A percentile compares a stretch with the other conserved stretches of the same genome.
These are phyloP conservation scores for Coelopa frigida DNA, from an alignment of 1,140 invertebrate genomes.

Conservation along the genomic window DNA sequence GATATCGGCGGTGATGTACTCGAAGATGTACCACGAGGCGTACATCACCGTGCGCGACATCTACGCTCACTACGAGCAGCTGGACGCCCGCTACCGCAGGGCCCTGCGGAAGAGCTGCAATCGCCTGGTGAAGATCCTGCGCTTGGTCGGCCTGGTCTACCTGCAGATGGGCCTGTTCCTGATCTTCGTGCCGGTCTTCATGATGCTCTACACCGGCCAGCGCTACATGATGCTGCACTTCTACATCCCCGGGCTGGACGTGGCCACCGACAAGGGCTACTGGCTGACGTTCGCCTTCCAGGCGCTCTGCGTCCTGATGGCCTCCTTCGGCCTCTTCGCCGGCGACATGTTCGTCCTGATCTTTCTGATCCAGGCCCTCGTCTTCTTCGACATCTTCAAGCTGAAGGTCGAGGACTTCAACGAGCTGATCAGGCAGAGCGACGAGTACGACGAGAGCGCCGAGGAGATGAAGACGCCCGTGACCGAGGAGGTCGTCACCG, in stretches of 20 bases:
- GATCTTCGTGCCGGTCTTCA: too few relatives aligned
- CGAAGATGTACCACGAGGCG: background rate
- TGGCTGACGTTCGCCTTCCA: background rate
- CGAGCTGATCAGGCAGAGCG: too few relatives aligned
- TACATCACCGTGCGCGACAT: background rate
- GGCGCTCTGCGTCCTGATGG: background rate
- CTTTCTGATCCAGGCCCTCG: slow-evolving; percentile 1
- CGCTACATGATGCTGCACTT: background rate
- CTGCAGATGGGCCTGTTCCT: too few relatives aligned
- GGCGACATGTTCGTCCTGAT: slow-evolving; percentile 5
- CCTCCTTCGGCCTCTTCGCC: slow-evolving; percentile 4
- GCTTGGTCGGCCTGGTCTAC: background rate
- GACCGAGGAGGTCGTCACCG: background rate
- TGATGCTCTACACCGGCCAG: background rate
- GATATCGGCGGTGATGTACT: background rate
- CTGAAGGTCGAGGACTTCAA: slow-evolving; percentile 2
- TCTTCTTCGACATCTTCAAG: slow-evolving; percentile 3
- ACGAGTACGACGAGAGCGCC: too few relatives aligned
- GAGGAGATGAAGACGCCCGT: background rate
- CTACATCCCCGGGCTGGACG: slow-evolving; percentile 2
- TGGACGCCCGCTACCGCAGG: background rate
- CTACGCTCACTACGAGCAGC: background rate
- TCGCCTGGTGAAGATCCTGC: background rate
- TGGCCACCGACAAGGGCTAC: background rate
- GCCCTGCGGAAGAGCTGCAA: background rate